phyloP scores from a whole-genome alignment of 1,140 invertebrate genomes.

The Drosophila miranda region DNA sequence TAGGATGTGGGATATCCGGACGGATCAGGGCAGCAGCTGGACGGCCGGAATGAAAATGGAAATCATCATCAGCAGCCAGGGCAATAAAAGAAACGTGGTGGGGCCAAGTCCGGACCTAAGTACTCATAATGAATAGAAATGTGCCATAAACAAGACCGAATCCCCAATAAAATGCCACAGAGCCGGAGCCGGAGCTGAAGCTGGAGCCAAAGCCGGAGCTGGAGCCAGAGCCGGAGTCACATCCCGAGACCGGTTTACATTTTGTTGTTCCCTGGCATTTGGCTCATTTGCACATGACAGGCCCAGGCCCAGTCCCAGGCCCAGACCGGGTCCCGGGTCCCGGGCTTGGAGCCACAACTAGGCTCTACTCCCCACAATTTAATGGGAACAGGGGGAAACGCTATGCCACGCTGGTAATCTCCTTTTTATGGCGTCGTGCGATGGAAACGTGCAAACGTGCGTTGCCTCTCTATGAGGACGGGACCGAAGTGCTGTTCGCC shows the following conservation, averaged over 20 bases:
- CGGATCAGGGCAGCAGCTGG: constrained; percentile 20
- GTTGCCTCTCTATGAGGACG: constrained; percentile 49
- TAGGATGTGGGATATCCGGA: constrained; percentile 55
- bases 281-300: constrained; percentile 69
- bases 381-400: constrained; percentile 44
- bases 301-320: no score
- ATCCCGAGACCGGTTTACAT: constrained; percentile 45
- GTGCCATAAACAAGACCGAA: constrained; percentile 63
- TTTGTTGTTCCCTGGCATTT: constrained; percentile 58
- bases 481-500: not conserved
- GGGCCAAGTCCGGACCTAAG: constrained; percentile 56
- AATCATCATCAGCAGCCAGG: constrained; percentile 45
- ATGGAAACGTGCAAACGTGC: constrained; percentile 65
- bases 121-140: constrained; percentile 80
- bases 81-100: constrained; percentile 71
- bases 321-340: not conserved
- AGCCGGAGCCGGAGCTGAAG: not conserved
- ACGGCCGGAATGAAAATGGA: constrained; percentile 36
- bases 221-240: constrained; percentile 25
- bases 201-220: not conserved
- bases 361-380: constrained; percentile 35
- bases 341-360: constrained; percentile 4
- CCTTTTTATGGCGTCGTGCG: constrained; percentile 65
- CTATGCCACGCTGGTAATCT: constrained; percentile 57
- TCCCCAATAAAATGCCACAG: not conserved